phyloP scores from a whole-genome alignment of 2,797 vertebrate species.

The Macroramphosus scolopax region DNA sequence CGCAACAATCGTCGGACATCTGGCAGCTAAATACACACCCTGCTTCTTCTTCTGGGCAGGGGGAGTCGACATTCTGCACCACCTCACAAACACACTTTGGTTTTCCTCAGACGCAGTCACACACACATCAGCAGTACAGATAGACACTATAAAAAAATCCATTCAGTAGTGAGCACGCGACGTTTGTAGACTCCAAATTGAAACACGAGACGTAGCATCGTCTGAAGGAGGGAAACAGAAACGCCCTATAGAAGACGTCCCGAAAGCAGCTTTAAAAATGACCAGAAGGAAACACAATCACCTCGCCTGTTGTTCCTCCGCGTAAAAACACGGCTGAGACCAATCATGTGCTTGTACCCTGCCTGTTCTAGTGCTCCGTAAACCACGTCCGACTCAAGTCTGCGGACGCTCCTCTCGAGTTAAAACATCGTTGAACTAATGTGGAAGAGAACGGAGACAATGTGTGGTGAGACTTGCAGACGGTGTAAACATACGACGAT shows the following conservation, averaged over 20 bases:
- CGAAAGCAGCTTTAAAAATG: constrained; percentile 30
- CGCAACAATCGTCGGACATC: not conserved
- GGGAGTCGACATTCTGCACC: constrained; percentile 28
- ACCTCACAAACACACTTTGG: constrained; percentile 53
- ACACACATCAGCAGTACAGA: constrained; percentile 5
- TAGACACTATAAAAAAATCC: constrained; percentile 8
- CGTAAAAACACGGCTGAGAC: constrained; percentile 9
- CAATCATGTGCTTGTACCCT: constrained; percentile 22
- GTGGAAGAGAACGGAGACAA: not conserved
- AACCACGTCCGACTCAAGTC: constrained; percentile 5
- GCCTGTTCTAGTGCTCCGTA: constrained; percentile 5
- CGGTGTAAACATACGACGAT: too few species aligned
- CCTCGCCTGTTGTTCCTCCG: not conserved
- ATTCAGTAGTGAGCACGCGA: constrained; percentile 53
- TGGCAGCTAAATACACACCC: constrained; percentile 19
- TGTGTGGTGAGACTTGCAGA: too few species aligned
- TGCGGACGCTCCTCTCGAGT: not conserved
- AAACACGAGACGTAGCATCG: constrained; percentile 5
- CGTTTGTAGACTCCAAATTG: not conserved
- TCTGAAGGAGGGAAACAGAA: not conserved
- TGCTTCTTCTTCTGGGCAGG: not conserved
- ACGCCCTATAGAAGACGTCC: constrained; percentile 16
- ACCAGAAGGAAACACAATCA: not conserved
- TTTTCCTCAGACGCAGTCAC: constrained; percentile 30
- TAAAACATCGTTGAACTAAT: not conserved